Base-by-base conservation (phyloP, 2,888 invertebrate genomes). In the Pammene aurita region DNA sequence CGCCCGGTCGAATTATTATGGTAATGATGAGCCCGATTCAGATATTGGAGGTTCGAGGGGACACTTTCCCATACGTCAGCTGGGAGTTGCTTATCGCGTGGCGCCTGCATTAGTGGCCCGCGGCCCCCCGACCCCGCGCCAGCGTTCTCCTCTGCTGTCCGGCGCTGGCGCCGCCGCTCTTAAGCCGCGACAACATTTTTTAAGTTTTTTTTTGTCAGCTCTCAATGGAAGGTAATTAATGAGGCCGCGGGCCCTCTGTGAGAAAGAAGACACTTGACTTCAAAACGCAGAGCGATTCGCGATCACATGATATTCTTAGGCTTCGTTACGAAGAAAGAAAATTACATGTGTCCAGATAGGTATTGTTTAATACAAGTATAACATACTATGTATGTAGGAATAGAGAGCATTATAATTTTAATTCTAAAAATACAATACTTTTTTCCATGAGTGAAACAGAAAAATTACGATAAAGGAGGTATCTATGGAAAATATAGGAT, bases 91-190 rank as follows among this genome's bases (percentile, higher is more conserved):
- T 85, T 85, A 85, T 84, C 84, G 80, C 80, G 82, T 78, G 84
- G 83, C 83, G 86, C 84, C 85, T 80, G 81, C 80, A 80, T 81
- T 82, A 82, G 80, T 72, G 74, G 69, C 67, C 67, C 44, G 55
- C 16, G 42, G 69, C 54, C 72, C 55, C 61, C 42, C 48, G 56
- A 66, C 57, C 65, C 58, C 55, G 44, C 64, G 10, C 56, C 58
- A 54, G 42, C 62, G 46, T 14, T 18, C 54, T 18, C 56, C 48
- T 60, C 62, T 64, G 62, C 46, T 38, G 61, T 13, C 61, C 73
- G 72, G 77, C 79, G 77, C 83, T 78, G 90, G 90, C 90, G 90
- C 89, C 90, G 85, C 82, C 76, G 88, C 88, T 89, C 87, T 90
- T 87, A 90, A 82, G 85, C 84, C 77, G 80, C 84, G 85, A 88